Conservation (phyloP, 2,113 vertebrate species). For the Tyrannus savana region DNA sequence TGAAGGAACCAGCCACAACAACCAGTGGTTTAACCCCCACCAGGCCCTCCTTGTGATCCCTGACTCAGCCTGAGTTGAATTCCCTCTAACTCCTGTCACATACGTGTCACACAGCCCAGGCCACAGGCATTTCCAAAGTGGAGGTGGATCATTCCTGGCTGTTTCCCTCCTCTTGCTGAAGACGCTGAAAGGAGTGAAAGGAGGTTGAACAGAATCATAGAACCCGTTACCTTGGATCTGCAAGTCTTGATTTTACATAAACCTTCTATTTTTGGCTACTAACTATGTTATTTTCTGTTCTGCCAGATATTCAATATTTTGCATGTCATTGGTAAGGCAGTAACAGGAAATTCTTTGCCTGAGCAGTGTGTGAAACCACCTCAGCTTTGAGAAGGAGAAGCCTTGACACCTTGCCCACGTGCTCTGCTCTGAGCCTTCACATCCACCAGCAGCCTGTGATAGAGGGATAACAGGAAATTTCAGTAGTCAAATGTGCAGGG, state of each 20-base stretch:
- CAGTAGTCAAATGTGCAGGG: not conserved
- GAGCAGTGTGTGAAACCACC: not conserved
- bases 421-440: not conserved
- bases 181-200: not conserved
- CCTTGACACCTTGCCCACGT: not conserved
- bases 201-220: not conserved
- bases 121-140: fast-evolving
- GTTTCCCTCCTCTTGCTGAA: not conserved
- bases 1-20: too few species aligned
- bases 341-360: not conserved
- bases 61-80: not conserved
- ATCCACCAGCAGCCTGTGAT: not conserved
- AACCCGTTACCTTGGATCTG: not conserved
- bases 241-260: not conserved
- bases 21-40: not conserved
- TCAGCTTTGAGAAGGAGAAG: not conserved
- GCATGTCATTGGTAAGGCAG: not conserved
- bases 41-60: not conserved
- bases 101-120: not conserved
- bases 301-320: not conserved
- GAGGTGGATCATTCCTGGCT: not conserved
- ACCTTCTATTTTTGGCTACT: not conserved
- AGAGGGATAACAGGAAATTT: fast-evolving
- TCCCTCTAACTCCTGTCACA: not conserved
- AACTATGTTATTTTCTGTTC: not conserved